Conservation (phyloP, 2,888 invertebrate species). For the Agrotis clavis region DNA sequence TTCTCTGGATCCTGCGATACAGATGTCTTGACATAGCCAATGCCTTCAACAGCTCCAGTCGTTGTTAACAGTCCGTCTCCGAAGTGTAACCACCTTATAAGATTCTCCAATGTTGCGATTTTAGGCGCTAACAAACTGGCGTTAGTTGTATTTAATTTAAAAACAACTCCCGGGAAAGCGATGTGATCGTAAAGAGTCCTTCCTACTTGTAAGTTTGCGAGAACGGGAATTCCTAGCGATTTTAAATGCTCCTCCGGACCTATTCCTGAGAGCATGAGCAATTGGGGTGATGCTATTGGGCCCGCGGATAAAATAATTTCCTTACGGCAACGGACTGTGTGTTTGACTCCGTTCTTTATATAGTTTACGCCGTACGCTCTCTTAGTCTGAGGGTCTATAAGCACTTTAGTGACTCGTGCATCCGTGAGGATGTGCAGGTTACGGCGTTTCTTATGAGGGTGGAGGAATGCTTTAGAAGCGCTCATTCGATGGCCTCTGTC, state of each 20-base stretch:
- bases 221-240: constrained; percentile 91
- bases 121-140: constrained; percentile 84
- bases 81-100: constrained; percentile 86
- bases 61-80: constrained; percentile 91
- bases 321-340: constrained; percentile 92
- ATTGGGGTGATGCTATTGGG: constrained; percentile 96
- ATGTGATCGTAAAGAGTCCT: constrained; percentile 92
- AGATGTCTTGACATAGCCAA: constrained; percentile 92
- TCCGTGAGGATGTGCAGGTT: constrained; percentile 92
- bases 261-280: constrained; percentile 97
- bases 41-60: constrained; percentile 93
- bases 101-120: constrained; percentile 83
- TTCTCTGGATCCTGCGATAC: constrained; percentile 89
- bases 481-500: constrained; percentile 93
- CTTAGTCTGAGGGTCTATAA: constrained; percentile 90
- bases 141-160: constrained; percentile 84
- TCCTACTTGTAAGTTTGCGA: constrained; percentile 93
- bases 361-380: constrained; percentile 94
- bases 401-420: constrained; percentile 82
- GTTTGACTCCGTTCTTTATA: constrained; percentile 88
- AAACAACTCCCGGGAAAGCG: constrained; percentile 89
- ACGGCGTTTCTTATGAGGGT: constrained; percentile 91
- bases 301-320: constrained; percentile 97
- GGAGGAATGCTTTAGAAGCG: constrained; percentile 93
- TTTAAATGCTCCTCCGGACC: constrained; percentile 91